Evolutionary conservation across 2,888 invertebrate genomes (phyloP), one percentile per base, ranked within the genome.

Genomic region (Kryphioiulus occultus): DNA sequence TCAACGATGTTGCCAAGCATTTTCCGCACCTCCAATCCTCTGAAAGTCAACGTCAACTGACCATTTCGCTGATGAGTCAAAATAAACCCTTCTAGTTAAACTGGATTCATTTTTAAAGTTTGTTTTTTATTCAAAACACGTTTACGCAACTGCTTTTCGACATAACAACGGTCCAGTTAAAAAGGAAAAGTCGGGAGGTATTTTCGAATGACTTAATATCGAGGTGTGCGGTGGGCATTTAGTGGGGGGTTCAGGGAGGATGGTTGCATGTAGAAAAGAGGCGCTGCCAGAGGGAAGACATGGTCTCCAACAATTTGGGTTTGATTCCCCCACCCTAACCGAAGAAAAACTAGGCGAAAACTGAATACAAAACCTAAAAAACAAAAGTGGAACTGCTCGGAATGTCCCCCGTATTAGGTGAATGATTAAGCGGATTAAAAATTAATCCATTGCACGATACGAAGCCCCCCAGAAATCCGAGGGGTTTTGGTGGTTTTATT

Each of bases 1-100:
- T 95, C 97, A 3, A 94, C 95, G 87, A 96, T 99, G 95, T 94
- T 99, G 90, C 97, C 98, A 35, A 95, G 95, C 91, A 97, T 99
- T 90, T 99, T 99, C 93, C 94, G 98, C 89, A 95, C 98, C 78
- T 97, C 98, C n/a, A 98, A 97, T 93, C 98, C 98, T 3, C 94
- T 98, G 90, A 88, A 88, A 87, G 87, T 84, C 9, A 83, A 39
- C 44, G n/a, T 85, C 10, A 84, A 84, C 22, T 85, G n/a, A 85
- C 44, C 0, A 12, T 22, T 85, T 19, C 30, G 5, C 19, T 15
- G n/a, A 15, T 26, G 12, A 78, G 0, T 30, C 17, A 78, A 78
- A 78, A 78, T 3, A 53, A 53, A 12, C 19, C 19, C n/a, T 42
- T 42, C 9, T 19, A 78, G 3, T 78, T 32, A 78, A 78, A 30